Conservation (phyloP, 2,113 vertebrate species). For the Sakesphorus luctuosus region DNA sequence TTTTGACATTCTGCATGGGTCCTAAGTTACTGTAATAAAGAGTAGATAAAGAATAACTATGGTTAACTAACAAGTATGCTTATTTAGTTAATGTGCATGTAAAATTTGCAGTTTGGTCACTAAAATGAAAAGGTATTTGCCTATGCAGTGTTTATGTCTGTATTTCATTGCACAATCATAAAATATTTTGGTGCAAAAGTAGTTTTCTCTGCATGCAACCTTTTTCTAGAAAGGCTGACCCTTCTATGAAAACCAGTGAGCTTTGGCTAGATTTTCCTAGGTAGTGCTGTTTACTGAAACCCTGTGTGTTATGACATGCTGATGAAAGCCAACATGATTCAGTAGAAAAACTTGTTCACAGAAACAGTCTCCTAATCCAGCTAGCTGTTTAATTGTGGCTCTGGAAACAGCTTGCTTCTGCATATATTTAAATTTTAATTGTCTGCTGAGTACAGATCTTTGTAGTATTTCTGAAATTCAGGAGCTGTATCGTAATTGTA, state of each 20-base stretch:
- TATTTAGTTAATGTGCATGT: not conserved
- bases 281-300: not conserved
- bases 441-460: constrained; percentile 12
- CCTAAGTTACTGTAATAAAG: not conserved
- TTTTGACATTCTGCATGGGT: not conserved
- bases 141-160: not conserved
- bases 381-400: not conserved
- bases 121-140: not conserved
- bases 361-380: not conserved
- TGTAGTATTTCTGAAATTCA: constrained; percentile 4
- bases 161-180: not conserved
- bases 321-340: not conserved
- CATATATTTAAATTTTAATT: constrained; percentile 26
- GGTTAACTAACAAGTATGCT: not conserved
- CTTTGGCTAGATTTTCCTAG: not conserved
- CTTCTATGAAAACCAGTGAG: not conserved
- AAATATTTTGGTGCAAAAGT: not conserved
- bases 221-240: not conserved
- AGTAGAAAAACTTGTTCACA: constrained; percentile 33
- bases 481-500: not conserved
- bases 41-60: not conserved
- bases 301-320: not conserved
- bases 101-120: not conserved
- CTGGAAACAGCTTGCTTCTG: constrained; percentile 23
- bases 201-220: not conserved